Base-by-base conservation (phyloP, 2,888 invertebrate species). In the Melinaea menophilus region DNA sequence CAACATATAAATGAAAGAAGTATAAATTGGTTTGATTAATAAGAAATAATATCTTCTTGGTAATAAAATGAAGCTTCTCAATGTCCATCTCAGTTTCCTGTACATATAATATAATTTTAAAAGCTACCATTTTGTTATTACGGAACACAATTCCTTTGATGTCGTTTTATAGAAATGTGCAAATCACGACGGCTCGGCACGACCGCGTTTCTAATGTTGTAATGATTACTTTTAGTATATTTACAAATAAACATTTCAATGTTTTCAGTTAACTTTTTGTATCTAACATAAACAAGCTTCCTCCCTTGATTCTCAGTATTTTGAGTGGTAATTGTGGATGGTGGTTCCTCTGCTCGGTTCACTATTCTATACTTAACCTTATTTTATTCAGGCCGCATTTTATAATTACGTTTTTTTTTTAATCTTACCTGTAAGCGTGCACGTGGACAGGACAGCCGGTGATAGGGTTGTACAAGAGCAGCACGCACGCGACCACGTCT, bases 381-480 rank as follows among this genome's bases (percentile, higher is more conserved):
- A 22, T 22, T 22, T 1, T 22, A 22, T 22, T 22, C 22, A 22
- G 22, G 22, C 22, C 22, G 22, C 22, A 22, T 22, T 22, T 22
- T 22, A 22, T 22, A 22, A 22, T 22, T 22, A 22, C 22, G 22
- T 1, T 22, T 22, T 22, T 22, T 22, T 22, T 22, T 22, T 22
- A 57, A 5, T 54, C 62, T 55, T 62, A 90, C 87, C 98, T 94
- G 81, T 94, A 99, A 61, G 97, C 98, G 82, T 99, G 99, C 2
- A 98, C 97, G 80, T 99, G 98, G 35, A 99, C 94, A 0, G 98
- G 98, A 80, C 97, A 97, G 72, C 96, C 95, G 7, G 98, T 98
- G 62, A 97, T 94, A 0, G 98, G 98, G 89, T 99, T 99, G 82
- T 97, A 98, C 1, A 99, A 93, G 56, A 99, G 92, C 70, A 98